A percentile compares a stretch with the other conserved stretches of the same genome.
These are phyloP conservation scores for Nymphalis io DNA, from an alignment of 1,140 invertebrate species.

Conservation along the genomic window DNA sequence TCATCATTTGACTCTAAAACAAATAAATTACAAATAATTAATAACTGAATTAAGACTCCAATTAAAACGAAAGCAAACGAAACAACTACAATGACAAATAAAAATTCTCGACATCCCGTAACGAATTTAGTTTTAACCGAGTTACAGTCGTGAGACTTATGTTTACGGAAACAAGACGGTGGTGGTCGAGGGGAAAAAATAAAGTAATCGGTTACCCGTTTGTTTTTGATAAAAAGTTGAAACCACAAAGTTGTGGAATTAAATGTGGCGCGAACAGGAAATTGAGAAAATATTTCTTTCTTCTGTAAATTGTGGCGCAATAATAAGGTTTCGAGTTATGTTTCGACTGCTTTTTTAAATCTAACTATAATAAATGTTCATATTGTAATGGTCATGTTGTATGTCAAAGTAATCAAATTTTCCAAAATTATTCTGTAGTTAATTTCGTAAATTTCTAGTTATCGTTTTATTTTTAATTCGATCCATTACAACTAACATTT, in stretches of 20 bases:
- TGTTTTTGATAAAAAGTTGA: conserved; percentile 60
- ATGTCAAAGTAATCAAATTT: too few species aligned
- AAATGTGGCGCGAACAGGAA: conserved; percentile 20
- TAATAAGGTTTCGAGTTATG: too few species aligned
- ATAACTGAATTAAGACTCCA: not conserved
- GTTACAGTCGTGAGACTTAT: conserved; percentile 46
- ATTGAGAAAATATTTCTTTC: not conserved
- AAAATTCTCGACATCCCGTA: not conserved
- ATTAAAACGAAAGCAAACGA: not conserved
- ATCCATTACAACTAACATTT: too few species aligned
- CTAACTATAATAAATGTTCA: too few species aligned
- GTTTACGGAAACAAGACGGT: conserved; percentile 51
- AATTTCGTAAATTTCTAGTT: too few species aligned
- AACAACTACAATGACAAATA: conserved; percentile 1
- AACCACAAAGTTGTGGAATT: conserved; percentile 47
- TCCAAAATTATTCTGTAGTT: too few species aligned
- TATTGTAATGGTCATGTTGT: too few species aligned
- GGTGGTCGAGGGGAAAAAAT: conserved; percentile 41
- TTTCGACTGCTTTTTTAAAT: too few species aligned
- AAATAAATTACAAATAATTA: not conserved
- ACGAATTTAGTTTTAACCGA: conserved; percentile 34
- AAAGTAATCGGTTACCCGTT: conserved; percentile 62
- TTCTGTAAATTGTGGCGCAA: not conserved
- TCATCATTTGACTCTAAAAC: not conserved
- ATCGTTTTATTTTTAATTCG: too few species aligned